Conservation (phyloP, 2,113 vertebrate genomes). For the Calidris pugnax region DNA sequence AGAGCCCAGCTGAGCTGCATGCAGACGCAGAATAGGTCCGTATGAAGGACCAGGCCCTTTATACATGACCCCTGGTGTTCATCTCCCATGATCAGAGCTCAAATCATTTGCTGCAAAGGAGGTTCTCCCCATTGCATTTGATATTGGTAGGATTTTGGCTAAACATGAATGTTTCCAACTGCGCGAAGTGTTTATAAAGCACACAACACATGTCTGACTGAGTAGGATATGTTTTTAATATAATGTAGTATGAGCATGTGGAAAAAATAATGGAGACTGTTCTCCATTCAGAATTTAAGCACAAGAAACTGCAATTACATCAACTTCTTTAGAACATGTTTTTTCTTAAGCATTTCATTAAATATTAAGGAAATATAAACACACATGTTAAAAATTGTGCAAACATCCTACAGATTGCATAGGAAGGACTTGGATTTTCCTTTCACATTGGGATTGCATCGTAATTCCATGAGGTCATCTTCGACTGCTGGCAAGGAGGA, state of each 20-base stretch:
- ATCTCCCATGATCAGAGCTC: not conserved
- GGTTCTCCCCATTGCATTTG: not conserved
- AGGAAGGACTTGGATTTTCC: conserved; percentile 19
- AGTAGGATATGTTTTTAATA: conserved; percentile 33
- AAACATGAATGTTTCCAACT: conserved; percentile 45
- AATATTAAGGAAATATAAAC: conserved; percentile 26
- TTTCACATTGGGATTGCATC: not conserved
- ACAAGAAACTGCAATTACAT: conserved; percentile 32
- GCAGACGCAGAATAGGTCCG: not conserved
- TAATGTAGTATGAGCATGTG: not conserved
- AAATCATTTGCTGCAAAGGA: not conserved
- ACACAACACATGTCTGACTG: conserved; percentile 36
- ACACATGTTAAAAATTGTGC: not conserved
- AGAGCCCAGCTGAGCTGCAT: not conserved
- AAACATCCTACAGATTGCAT: not conserved
- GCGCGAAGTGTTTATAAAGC: conserved; percentile 53
- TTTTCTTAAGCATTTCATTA: conserved; percentile 41
- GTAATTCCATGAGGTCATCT: not conserved
- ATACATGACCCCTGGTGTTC: not conserved
- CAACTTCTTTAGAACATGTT: conserved; percentile 65
- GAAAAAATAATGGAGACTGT: conserved; percentile 46
- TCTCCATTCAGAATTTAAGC: conserved; percentile 55
- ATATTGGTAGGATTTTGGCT: not conserved
- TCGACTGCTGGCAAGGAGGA: rapidly evolving
- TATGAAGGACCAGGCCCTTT: not conserved